Percentiles rank a stretch among this genome's conserved stretches.
Conservation (phyloP, 1,140 invertebrate genomes). For the Calosoma granatense region DNA sequence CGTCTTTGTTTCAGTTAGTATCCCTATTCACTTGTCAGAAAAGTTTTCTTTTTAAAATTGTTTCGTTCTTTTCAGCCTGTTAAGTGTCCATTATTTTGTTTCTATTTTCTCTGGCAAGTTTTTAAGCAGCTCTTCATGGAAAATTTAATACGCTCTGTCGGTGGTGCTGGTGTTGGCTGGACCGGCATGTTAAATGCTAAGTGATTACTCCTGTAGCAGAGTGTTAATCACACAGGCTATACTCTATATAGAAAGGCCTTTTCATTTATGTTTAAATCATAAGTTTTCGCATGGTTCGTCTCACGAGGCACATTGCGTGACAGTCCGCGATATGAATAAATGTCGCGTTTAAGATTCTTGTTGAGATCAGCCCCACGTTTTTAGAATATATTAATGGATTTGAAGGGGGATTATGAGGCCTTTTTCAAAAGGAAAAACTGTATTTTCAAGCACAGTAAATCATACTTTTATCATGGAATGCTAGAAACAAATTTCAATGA, state of each 20-base stretch:
- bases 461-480: slow-evolving; percentile 5
- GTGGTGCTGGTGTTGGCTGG: too few relatives aligned
- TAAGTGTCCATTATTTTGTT: too few relatives aligned
- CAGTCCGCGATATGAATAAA: slow-evolving; percentile 2
- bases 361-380: background rate
- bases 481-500: too few relatives aligned
- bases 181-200: too few relatives aligned
- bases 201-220: background rate
- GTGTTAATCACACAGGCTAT: too few relatives aligned
- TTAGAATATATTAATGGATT: slow-evolving; percentile 5
- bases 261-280: background rate
- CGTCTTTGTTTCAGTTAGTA: too few relatives aligned
- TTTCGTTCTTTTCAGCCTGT: too few relatives aligned
- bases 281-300: background rate
- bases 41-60: too few relatives aligned
- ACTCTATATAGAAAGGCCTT: background rate
- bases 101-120: too few relatives aligned
- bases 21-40: too few relatives aligned
- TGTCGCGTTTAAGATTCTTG: slow-evolving; percentile 7
- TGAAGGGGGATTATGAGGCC: background rate
- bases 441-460: background rate
- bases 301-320: background rate
- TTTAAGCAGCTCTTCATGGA: too few relatives aligned
- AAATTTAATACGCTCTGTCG: too few relatives aligned
- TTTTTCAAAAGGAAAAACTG: background rate